Evolutionary conservation across 2,888 invertebrate species (phyloP), one percentile per base, ranked within the genome.

Genomic region (Agriopis marginaria): DNA sequence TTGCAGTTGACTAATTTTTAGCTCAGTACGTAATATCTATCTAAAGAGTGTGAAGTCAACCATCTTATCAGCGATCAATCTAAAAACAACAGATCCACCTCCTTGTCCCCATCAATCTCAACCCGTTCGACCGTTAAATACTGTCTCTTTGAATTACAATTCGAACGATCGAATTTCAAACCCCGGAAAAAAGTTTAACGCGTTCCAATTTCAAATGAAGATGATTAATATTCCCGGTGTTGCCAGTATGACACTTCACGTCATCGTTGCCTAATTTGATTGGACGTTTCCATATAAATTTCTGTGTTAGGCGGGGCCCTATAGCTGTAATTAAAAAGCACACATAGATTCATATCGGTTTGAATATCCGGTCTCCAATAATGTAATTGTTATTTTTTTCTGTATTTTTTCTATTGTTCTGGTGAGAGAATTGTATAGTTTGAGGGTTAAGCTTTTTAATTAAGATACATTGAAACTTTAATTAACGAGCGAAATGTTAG

Each of bases 251-350:
- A 74, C 82, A 92, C 87, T 87, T 85, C 85, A 87, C 85, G 90
- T 92, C 90, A 91, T 77, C 88, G 83, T 77, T 81, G 82, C 80
- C 80, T 91, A 91, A 93, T 90, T 86, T 86, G 91, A 93, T 93
- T 93, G 92, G 93, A 92, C 92, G 89, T 88, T 89, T 90, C 81
- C 85, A 87, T 90, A 91, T 89, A 90, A 90, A 91, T 90, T 75
- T 73, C 66, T 66, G 58, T 69, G 70, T 69, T 71, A 76, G 79
- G 76, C 77, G 77, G 75, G 71, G 79, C 74, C 32, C 68, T 79
- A 72, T 69, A 72, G 68, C 65, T 71, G 62, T 77, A 75, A 79
- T 79, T 79, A 79, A 79, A 77, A 78, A 73, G 66, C 68, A 69
- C 62, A 72, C 75, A 77, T 74, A 75, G 75, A 75, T 75, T 64